A percentile compares a stretch with the other conserved stretches of the same genome.
phyloP scores from a whole-genome alignment of 1,140 invertebrate species.

The fruit fly (Drosophila melanogaster) region DNA sequence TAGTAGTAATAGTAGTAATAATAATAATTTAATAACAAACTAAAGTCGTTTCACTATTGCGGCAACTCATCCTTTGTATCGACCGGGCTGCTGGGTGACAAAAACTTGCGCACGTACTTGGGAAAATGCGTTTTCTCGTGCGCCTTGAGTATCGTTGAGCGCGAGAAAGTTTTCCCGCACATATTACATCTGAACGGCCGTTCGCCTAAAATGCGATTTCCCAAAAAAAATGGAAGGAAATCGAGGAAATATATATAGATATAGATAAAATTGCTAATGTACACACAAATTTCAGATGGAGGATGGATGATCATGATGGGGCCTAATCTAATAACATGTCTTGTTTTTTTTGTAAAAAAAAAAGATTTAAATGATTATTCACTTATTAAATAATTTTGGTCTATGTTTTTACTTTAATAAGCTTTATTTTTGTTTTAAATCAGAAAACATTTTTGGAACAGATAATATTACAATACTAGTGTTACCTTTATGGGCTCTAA shows the following conservation, averaged over 20 bases:
- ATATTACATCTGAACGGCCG: conserved; percentile 94
- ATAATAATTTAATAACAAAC: conserved; percentile 85
- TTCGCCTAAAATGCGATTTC: conserved; percentile 86
- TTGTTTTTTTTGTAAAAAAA: too few species aligned
- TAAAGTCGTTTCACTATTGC: conserved; percentile 86
- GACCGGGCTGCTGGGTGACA: conserved; percentile 92
- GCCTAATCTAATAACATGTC: too few species aligned
- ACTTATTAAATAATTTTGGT: too few species aligned
- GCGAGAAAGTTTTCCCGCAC: conserved; percentile 95
- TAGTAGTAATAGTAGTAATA: conserved; percentile 84
- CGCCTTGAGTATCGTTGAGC: conserved; percentile 94
- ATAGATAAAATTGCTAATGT: conserved; percentile 10
- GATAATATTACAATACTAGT: too few species aligned
- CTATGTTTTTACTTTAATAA: too few species aligned
- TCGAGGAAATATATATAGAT: conserved; percentile 27
- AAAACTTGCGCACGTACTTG: conserved; percentile 93
- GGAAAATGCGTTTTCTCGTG: conserved; percentile 96
- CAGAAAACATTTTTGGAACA: too few species aligned
- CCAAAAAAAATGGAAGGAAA: conserved; percentile 23
- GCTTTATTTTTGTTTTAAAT: too few species aligned
- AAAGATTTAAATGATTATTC: too few species aligned
- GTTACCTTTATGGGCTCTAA: too few species aligned
- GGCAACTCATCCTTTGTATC: conserved; percentile 92
- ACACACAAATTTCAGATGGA: background rate
- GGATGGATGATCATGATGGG: background rate